Evolutionary conservation across 2,888 invertebrate species (phyloP).

Genomic region (Chymomyza fuscimana): DNA sequence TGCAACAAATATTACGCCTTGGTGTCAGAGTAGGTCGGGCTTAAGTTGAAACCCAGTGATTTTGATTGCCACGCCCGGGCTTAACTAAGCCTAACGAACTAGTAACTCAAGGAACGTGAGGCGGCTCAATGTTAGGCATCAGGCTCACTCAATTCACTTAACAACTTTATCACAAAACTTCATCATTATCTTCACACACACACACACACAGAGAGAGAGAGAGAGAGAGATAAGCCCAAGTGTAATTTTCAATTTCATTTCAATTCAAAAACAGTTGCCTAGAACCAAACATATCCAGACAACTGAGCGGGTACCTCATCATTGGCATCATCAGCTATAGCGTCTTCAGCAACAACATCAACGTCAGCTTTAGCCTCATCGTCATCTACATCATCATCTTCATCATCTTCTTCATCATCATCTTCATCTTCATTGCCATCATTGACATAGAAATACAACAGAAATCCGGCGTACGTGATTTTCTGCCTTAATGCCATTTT

Average conservation of each 20-base stretch:
- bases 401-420: conserved; percentile 42
- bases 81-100: conserved; percentile 32
- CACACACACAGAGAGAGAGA: conserved; percentile 16
- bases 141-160: conserved; percentile 64
- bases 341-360: conserved; percentile 30
- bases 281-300: conserved; percentile 5
- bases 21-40: neutral
- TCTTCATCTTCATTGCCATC: conserved; percentile 30
- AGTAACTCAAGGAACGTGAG: neutral
- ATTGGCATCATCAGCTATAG: conserved; percentile 21
- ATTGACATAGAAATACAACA: conserved; percentile 60
- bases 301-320: conserved; percentile 1
- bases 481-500: conserved; percentile 70
- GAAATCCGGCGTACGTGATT: conserved; percentile 77
- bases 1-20: neutral
- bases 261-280: conserved; percentile 64
- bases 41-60: neutral
- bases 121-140: conserved; percentile 11
- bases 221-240: conserved; percentile 26
- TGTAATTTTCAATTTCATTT: conserved; percentile 75
- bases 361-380: neutral
- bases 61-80: neutral
- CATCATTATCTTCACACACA: conserved; percentile 41
- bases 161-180: conserved; percentile 65
- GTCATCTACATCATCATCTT: conserved; percentile 46